Evolutionary conservation across 2,113 vertebrate genomes (phyloP), one percentile per base, ranked within the genome.

Genomic region (pig (Sus scrofa)): DNA sequence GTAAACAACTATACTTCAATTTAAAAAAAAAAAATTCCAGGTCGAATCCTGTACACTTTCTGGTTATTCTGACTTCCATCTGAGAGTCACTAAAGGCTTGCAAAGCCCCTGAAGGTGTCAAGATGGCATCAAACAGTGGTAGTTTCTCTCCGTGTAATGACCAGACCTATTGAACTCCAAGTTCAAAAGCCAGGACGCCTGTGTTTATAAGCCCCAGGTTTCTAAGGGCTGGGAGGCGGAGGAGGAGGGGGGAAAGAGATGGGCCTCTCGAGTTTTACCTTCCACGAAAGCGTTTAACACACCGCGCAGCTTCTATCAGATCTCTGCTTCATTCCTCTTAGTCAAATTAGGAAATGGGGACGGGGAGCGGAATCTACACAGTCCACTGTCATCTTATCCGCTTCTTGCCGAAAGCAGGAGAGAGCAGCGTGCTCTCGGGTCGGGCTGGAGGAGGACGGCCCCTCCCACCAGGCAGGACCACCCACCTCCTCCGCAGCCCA

Each of bases 231-330:
- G 44, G 1, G 60, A 9, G 24, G 60, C 7, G 60, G 62, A 13
- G 7, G 62, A 13, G 7, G 30, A 39, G 79, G 39, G 3, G 20
- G 58, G 58, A 60, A n/a, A n/a, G n/a, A n/a, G n/a, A n/a, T n/a
- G 10, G 30, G 3, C 18, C 18, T 73, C 15, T 86, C 1, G 19
- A 1, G 14, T 70, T 44, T 70, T 52, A 22, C 37, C 22, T 62
- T 26, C n/a, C 65, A 24, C 0, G 3, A 50, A 68, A 71, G 39
- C 0, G 3, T 50, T 58, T 67, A 7, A 18, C 11, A 4, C 20
- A 22, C 26, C 44, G 54, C 13, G n/a, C 44, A 52, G 30, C 58
- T 27, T 34, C 50, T n/a, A 20, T 20, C 19, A 15, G 37, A 77
- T 14, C 54, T 89, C n/a, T 2, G 15, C 1, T 4, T 54, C 71